Evolutionary conservation across 2,888 invertebrate genomes (phyloP).

Genomic region (Aproaerema taeniolella): DNA sequence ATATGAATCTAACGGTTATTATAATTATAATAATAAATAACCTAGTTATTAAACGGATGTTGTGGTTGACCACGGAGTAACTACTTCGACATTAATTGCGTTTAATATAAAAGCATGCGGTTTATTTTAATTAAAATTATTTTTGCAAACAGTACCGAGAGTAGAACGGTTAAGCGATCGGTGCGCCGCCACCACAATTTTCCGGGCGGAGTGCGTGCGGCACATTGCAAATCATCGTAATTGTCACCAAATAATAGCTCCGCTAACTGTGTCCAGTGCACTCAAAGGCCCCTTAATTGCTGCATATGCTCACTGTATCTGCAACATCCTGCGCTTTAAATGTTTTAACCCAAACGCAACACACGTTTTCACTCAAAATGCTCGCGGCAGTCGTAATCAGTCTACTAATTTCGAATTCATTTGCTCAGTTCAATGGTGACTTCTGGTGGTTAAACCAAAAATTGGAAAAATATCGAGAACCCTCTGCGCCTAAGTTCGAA

Average conservation of each 20-base stretch:
- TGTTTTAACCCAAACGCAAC: conserved; percentile 28
- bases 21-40: too few relatives aligned
- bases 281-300: conserved; percentile 45
- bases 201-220: conserved; percentile 35
- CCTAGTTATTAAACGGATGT: too few relatives aligned
- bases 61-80: too few relatives aligned
- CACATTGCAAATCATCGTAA: conserved; percentile 43
- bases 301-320: conserved; percentile 26
- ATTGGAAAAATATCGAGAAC: conserved; percentile 27
- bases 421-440: conserved; percentile 53
- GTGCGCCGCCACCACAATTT: conserved; percentile 29
- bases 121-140: too few relatives aligned
- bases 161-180: conserved; percentile 28
- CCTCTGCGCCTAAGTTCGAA: conserved; percentile 44
- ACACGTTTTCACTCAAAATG: conserved; percentile 33
- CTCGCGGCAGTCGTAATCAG: conserved; percentile 28
- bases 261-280: conserved; percentile 34
- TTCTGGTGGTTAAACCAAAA: conserved; percentile 65
- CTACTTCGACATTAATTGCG: too few relatives aligned
- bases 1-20: too few relatives aligned
- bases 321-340: conserved; percentile 55
- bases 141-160: conserved; percentile 9
- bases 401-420: conserved; percentile 31
- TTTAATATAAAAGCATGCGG: too few relatives aligned
- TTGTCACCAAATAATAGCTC: conserved; percentile 46